These are phyloP conservation scores for Elgaria multicarinata DNA, from an alignment of 2,113 vertebrate genomes.

Conservation along the genomic window DNA sequence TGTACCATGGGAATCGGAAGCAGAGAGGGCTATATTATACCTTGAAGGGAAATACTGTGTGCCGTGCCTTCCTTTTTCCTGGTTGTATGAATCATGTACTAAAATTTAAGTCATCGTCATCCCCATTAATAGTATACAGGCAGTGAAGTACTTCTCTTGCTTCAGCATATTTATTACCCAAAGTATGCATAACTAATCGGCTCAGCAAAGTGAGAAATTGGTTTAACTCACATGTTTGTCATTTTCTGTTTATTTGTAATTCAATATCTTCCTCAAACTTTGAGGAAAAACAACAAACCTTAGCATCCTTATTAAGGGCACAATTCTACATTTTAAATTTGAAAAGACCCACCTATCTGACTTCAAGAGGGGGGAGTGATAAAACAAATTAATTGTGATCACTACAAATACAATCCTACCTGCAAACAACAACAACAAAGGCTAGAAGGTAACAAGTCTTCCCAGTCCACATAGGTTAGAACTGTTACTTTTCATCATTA, in stretches of 20 bases:
- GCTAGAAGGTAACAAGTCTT: neutral
- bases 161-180: neutral
- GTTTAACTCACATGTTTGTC: neutral
- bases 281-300: neutral
- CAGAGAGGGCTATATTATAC: too few relatives aligned
- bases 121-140: neutral
- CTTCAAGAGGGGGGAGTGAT: neutral
- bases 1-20: neutral
- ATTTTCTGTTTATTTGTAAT: neutral
- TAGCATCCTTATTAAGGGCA: neutral
- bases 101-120: neutral
- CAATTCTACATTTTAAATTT: neutral
- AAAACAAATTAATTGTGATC: neutral
- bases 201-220: neutral
- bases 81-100: neutral
- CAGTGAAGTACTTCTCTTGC: neutral
- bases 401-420: neutral
- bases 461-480: neutral
- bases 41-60: neutral
- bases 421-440: neutral
- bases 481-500: too few relatives aligned
- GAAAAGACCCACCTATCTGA: neutral
- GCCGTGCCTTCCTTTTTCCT: neutral
- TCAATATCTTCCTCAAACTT: neutral
- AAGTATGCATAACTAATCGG: neutral